Base-by-base conservation (phyloP, 2,113 vertebrate genomes). In the Toxotes jaculatrix region DNA sequence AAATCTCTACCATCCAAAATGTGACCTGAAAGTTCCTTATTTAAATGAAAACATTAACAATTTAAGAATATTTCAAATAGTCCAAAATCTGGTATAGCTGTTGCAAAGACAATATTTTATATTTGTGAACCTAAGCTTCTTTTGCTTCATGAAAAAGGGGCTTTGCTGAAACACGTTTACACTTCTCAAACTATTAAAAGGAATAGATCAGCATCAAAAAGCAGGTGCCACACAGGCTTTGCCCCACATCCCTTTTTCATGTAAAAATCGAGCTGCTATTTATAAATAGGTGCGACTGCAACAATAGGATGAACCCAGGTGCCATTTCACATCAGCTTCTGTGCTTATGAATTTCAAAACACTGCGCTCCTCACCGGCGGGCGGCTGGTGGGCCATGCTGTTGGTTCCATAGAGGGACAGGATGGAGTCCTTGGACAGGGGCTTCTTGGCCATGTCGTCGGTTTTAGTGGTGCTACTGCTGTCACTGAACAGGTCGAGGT, bases 381-480 rank as follows among this genome's bases (percentile, higher is more conserved):
- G 95, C 63, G 96, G 77, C 57, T 90, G 97, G 85, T 97, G 97
- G 67, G 96, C 95, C 89, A 97, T 95, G 82, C 94, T 94, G 90
- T 96, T 96, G 71, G 97, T 96, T 53, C 98, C 97, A 82, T 99
- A 99, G 66, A 99, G 95, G 10, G 98, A 99, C 85, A 99, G 91
- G 92, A 99, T 99, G 27, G 98, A 98, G 93, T 99, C 98, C 95
- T 98, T 99, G 87, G 98, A 99, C 90, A 99, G 95, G 1, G 95
- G 97, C 77, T 99, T 99, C 95, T 99, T 99, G 36, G 95, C 85
- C 0, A 88, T 87, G 49, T 99, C 98, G 73, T 99, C 98, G 0
- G 95, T 92, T 94, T 98, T 99, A 87, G 93, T 85, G 65, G 85
- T 55, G 84, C 85, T 89, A 47, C 89, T 80, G 79, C 70, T 82